These are phyloP conservation scores for Heterotilapia buettikoferi DNA, from an alignment of 2,113 vertebrate genomes.

Conservation along the genomic window DNA sequence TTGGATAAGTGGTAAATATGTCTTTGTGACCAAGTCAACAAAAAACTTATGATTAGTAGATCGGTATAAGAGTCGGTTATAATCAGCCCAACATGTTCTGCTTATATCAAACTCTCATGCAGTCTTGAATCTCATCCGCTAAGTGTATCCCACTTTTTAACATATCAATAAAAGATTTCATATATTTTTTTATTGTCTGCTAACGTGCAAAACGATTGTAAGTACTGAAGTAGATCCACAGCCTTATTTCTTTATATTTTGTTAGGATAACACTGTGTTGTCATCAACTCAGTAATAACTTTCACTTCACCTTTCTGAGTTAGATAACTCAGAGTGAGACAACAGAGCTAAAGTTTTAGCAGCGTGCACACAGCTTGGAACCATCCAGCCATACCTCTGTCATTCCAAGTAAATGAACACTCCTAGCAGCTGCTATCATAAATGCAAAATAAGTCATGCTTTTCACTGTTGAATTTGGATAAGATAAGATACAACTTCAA, in stretches of 20 bases:
- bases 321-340: not conserved
- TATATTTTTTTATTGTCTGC: not conserved
- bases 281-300: not conserved
- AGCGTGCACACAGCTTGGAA: not conserved
- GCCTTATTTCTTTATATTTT: not conserved
- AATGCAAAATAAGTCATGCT: not conserved
- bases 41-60: rapidly evolving
- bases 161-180: not conserved
- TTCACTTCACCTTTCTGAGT: not conserved
- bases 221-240: not conserved
- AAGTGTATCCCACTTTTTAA: not conserved
- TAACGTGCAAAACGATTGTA: not conserved
- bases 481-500: too few species aligned
- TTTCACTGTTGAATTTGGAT: not conserved
- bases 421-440: too few species aligned
- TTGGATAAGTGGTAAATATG: not conserved
- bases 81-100: not conserved
- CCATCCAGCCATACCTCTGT: too few species aligned
- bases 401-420: not conserved
- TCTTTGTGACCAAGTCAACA: not conserved
- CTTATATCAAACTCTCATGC: not conserved
- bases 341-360: not conserved
- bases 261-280: not conserved
- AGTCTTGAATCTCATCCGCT: not conserved
- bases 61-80: not conserved